These are phyloP conservation scores for Scaptomyza montana DNA, from an alignment of 1,140 invertebrate genomes.

Conservation along the genomic window DNA sequence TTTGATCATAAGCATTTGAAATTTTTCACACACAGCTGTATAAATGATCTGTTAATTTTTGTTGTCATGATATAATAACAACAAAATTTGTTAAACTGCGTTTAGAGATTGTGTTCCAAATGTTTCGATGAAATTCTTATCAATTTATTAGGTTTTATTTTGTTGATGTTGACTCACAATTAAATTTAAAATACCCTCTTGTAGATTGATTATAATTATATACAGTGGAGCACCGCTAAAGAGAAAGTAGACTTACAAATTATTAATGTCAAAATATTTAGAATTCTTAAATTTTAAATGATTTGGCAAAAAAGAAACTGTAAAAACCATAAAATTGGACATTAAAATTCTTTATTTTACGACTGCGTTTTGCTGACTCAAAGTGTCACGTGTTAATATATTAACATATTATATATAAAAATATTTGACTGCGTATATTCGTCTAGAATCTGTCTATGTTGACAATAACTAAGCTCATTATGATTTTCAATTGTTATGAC, in stretches of 20 bases:
- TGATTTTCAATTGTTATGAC: too few relatives aligned
- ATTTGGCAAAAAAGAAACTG: too few relatives aligned
- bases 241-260: background rate
- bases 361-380: too few relatives aligned
- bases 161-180: background rate
- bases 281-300: background rate
- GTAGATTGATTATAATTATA: background rate
- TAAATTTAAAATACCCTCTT: background rate
- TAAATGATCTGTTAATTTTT: background rate
- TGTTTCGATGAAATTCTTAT: constrained; percentile 16
- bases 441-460: too few relatives aligned
- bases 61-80: background rate
- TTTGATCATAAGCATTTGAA: background rate
- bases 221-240: background rate
- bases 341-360: too few relatives aligned
- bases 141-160: constrained; percentile 18
- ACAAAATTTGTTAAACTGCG: background rate
- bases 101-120: constrained; percentile 2
- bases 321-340: too few relatives aligned
- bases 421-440: too few relatives aligned
- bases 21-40: background rate
- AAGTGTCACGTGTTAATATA: background rate
- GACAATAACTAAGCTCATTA: too few relatives aligned
- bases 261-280: background rate
- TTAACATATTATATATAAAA: background rate